Evolutionary conservation across 1,140 invertebrate species (phyloP).

Genomic region (Trachelipus rathkii): DNA sequence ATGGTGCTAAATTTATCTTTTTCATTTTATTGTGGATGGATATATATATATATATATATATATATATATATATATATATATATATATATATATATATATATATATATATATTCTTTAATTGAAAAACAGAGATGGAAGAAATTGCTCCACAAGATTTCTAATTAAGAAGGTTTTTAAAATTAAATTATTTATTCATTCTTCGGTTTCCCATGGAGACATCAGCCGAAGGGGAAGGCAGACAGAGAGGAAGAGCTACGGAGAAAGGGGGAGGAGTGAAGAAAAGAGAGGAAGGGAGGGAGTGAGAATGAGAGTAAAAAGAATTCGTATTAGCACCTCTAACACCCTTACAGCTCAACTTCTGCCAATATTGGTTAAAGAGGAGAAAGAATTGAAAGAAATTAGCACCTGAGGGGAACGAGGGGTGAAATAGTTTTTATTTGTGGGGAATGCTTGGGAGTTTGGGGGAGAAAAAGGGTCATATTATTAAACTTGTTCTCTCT

Average conservation of each 20-base stretch:
- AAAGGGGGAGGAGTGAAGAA: neutral
- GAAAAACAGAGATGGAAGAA: conserved; percentile 3
- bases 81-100: conserved; percentile 19
- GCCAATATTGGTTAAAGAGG: conserved; percentile 20
- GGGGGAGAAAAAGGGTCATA: no score
- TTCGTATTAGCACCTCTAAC: neutral
- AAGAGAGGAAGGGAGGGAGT: neutral
- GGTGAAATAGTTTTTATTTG: neutral
- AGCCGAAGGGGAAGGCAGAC: neutral
- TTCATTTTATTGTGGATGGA: no score
- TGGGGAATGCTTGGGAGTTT: neutral
- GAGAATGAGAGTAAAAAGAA: neutral
- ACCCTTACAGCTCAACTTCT: conserved; percentile 1
- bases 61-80: conserved; percentile 24
- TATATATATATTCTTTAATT: neutral
- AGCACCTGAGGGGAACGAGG: neutral
- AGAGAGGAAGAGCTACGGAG: no score
- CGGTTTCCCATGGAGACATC: neutral
- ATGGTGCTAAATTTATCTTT: no score
- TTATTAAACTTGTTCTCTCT: no score
- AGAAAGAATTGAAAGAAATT: conserved; percentile 19
- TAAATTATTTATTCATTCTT: conserved; percentile 9
- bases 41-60: neutral
- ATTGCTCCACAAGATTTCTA: neutral
- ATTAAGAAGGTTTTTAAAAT: conserved; percentile 8